phyloP scores from a whole-genome alignment of 2,888 invertebrate species.

The Limnephilus marmoratus region DNA sequence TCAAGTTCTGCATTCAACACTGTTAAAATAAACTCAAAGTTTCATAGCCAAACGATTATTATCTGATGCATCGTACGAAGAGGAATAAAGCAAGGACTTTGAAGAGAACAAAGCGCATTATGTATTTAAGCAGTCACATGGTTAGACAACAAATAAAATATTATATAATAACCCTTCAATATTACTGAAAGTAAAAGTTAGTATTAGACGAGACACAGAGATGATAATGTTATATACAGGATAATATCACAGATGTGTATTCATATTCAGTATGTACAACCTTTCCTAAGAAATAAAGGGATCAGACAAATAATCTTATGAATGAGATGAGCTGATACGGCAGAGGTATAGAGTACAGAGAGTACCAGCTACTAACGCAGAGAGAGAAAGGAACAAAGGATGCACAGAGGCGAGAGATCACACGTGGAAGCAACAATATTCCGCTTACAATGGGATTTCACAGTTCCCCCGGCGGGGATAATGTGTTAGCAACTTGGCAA shows the following conservation, averaged over 20 bases:
- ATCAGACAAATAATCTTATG: neutral
- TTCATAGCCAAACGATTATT: constrained; percentile 40
- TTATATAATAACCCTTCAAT: constrained; percentile 32
- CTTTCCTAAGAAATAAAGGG: neutral
- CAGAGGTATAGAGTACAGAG: neutral
- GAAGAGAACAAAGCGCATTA: constrained; percentile 48
- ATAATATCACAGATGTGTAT: neutral
- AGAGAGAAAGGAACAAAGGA: neutral
- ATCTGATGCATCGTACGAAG: constrained; percentile 55
- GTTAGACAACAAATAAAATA: constrained; percentile 52
- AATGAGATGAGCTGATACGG: neutral
- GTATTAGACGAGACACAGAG: constrained; percentile 15
- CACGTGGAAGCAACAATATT: constrained; percentile 23
- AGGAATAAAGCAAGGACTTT: constrained; percentile 48
- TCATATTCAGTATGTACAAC: neutral
- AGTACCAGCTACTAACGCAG: neutral
- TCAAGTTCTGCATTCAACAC: constrained; percentile 47
- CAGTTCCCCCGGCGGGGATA: constrained; percentile 23
- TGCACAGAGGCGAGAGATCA: constrained; percentile 20
- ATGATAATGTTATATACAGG: constrained; percentile 28
- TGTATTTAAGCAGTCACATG: constrained; percentile 41
- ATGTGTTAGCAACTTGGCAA: constrained; percentile 32
- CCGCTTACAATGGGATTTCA: constrained; percentile 32
- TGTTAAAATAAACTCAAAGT: constrained; percentile 9
- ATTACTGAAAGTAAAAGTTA: constrained; percentile 39